phyloP scores from a whole-genome alignment of 92 coral and sea anemone genomes.

The Metridium senile region DNA sequence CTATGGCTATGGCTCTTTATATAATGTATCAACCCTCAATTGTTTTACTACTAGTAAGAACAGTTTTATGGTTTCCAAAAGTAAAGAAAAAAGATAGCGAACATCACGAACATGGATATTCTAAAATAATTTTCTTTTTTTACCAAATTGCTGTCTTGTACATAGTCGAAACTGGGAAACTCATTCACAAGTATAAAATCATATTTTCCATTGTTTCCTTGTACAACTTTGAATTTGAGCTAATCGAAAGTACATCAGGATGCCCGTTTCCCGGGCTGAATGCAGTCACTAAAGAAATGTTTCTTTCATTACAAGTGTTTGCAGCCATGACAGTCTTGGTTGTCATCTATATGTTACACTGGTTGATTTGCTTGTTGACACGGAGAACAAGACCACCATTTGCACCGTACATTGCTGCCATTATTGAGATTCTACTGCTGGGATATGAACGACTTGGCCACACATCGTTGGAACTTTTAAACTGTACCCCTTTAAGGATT shows the following conservation, averaged over 20 bases:
- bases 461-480: constrained; percentile 39
- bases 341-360: constrained; percentile 32
- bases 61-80: constrained; percentile 12
- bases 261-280: constrained; percentile 75
- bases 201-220: constrained; percentile 19
- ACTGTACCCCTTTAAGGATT: constrained; percentile 27
- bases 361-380: constrained; percentile 13
- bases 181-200: not conserved
- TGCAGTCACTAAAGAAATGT: constrained; percentile 59
- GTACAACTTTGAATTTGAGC: constrained; percentile 25
- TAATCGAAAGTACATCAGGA: constrained; percentile 39
- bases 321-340: constrained; percentile 27
- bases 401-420: constrained; percentile 48
- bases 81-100: not conserved
- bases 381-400: constrained; percentile 32
- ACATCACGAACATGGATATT: constrained; percentile 29
- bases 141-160: constrained; percentile 61
- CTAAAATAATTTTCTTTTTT: constrained; percentile 58
- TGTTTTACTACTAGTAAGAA: not conserved
- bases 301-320: constrained; percentile 36
- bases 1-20: constrained; percentile 29
- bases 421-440: constrained; percentile 43
- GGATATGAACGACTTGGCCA: constrained; percentile 63
- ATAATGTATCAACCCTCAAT: constrained; percentile 33
- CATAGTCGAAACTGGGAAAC: constrained; percentile 24